Conservation (phyloP, 2,888 invertebrate species). For the Diploptera punctata region DNA sequence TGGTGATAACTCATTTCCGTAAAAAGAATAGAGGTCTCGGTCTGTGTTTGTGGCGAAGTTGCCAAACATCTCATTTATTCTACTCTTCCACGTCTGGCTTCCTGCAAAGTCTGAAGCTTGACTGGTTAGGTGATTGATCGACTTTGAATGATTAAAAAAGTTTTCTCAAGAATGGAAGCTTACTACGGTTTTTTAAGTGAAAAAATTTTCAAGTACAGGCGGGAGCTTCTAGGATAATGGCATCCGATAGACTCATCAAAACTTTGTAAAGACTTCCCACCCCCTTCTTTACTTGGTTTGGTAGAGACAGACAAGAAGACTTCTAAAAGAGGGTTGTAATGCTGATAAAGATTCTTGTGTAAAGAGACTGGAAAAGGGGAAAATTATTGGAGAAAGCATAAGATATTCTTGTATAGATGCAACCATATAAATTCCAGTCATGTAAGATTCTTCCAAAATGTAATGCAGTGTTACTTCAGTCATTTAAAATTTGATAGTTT, state of each 20-base stretch:
- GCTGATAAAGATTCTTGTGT: conserved; percentile 7
- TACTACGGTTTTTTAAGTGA: conserved; percentile 4
- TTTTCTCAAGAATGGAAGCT: conserved; percentile 29
- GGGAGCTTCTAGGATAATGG: conserved; percentile 49
- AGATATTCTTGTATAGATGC: no score
- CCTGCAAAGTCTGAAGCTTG: conserved; percentile 25
- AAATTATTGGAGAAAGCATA: conserved; percentile 7
- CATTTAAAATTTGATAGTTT: no score
- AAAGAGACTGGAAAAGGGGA: background rate
- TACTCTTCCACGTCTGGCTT: conserved; percentile 19
- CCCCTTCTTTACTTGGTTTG: conserved; percentile 9
- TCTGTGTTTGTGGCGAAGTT: conserved; percentile 14
- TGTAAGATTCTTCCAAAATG: no score
- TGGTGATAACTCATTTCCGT: no score
- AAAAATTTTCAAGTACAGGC: conserved; percentile 28
- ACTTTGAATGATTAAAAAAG: conserved; percentile 57
- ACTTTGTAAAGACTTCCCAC: conserved; percentile 30
- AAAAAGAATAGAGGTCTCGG: no score
- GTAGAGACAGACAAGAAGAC: conserved; percentile 16
- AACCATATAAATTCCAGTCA: no score
- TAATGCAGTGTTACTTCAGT: no score
- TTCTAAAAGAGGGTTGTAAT: background rate
- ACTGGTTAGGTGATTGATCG: conserved; percentile 54
- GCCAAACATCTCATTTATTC: conserved; percentile 29
- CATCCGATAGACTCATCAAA: conserved; percentile 57